These are phyloP conservation scores for Cerastis rubricosa DNA, from an alignment of 2,888 invertebrate genomes.

Conservation along the genomic window DNA sequence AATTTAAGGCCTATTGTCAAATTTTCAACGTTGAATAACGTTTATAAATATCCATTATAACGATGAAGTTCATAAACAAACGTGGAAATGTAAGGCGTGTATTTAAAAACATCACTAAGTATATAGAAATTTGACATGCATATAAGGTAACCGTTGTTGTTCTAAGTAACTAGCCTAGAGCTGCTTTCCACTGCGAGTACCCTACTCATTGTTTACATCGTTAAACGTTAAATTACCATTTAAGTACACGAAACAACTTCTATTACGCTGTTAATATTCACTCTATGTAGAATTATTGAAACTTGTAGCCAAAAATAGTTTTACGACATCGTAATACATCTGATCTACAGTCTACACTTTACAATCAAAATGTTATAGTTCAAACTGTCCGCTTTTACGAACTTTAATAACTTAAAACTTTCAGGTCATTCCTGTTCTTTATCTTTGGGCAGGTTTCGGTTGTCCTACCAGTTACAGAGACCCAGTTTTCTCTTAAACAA, in stretches of 20 bases:
- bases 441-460: conserved; percentile 38
- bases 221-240: conserved; percentile 32
- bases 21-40: background rate
- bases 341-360: background rate
- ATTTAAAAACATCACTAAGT: conserved; percentile 1
- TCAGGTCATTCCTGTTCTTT: background rate
- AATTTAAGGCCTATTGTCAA: background rate
- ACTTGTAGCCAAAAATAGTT: background rate
- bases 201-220: conserved; percentile 41
- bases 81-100: conserved; percentile 4
- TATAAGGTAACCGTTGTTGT: conserved; percentile 32
- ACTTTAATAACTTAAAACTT: background rate
- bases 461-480: conserved; percentile 41
- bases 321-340: background rate
- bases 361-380: conserved; percentile 3
- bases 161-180: conserved; percentile 15
- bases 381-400: background rate
- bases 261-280: conserved; percentile 23
- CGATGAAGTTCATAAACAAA: background rate
- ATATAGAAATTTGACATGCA: conserved; percentile 23
- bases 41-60: background rate
- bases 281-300: conserved; percentile 11
- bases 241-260: conserved; percentile 5
- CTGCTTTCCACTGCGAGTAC: background rate
- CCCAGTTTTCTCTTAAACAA: conserved; percentile 47